phyloP scores from a whole-genome alignment of 2,888 invertebrate species.

The Tachina lurida region DNA sequence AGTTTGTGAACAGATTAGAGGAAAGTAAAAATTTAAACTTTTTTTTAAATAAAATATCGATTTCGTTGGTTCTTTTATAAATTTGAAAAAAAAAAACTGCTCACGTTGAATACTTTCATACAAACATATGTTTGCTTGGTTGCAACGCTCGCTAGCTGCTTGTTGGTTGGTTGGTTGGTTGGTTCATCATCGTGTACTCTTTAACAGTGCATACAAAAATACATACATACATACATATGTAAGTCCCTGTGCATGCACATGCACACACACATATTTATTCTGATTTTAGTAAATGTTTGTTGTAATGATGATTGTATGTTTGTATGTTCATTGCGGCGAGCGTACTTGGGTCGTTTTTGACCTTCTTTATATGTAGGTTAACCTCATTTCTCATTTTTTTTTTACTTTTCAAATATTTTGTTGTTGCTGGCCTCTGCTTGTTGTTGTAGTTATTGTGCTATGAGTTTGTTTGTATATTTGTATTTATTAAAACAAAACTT shows the following conservation, averaged over 20 bases:
- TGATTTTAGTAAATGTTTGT: conserved; percentile 29
- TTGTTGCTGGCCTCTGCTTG: conserved; percentile 27
- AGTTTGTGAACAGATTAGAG: no score
- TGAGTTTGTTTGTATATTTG: conserved; percentile 40
- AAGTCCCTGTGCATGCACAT: background rate
- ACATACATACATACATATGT: no score
- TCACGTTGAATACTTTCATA: no score
- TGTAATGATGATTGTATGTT: background rate
- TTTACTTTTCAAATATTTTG: conserved; percentile 56
- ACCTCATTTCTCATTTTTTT: conserved; percentile 80
- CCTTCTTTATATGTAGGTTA: conserved; percentile 82
- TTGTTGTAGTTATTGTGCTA: conserved; percentile 23
- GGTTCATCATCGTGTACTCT: background rate
- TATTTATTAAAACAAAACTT: conserved; percentile 54
- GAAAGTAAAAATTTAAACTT: no score
- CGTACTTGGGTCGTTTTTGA: conserved; percentile 78
- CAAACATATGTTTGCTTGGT: conserved; percentile 30
- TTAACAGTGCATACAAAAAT: background rate
- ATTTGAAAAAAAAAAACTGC: no score
- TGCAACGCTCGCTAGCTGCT: background rate
- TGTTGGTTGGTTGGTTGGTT: background rate
- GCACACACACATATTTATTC: conserved; percentile 4
- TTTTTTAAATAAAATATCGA: no score
- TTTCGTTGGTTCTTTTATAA: no score
- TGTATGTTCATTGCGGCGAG: conserved; percentile 58